A percentile compares a stretch with the other conserved stretches of the same genome.
These are phyloP conservation scores for Fissipunctia ypsillon DNA, from an alignment of 2,888 invertebrate species.

Conservation along the genomic window DNA sequence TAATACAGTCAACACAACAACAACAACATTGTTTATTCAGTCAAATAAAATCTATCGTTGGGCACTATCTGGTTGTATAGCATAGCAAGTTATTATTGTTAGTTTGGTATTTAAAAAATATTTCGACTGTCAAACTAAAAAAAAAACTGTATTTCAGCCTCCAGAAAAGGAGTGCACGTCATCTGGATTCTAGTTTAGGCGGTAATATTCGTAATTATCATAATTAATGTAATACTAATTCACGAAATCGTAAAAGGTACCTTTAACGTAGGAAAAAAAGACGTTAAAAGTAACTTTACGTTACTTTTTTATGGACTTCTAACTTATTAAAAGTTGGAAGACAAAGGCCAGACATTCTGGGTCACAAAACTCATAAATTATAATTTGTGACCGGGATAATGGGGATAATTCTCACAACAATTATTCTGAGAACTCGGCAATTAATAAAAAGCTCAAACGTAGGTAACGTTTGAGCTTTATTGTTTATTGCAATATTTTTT, in stretches of 20 bases:
- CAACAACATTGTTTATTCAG: slow-evolving; percentile 9
- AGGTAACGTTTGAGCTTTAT: too few species aligned
- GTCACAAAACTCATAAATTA: slow-evolving; percentile 54
- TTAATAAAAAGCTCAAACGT: too few species aligned
- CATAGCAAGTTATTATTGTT: not conserved
- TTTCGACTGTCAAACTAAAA: not conserved
- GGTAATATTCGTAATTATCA: not conserved
- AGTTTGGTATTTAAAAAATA: not conserved
- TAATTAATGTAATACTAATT: too few species aligned
- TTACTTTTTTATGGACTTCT: not conserved
- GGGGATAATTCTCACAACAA: slow-evolving; percentile 33
- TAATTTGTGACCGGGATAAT: slow-evolving; percentile 52
- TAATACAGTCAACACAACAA: slow-evolving; percentile 18
- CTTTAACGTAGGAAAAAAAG: not conserved
- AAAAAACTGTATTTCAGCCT: not conserved
- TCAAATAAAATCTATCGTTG: slow-evolving; percentile 9
- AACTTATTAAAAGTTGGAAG: not conserved
- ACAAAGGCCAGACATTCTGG: slow-evolving; percentile 13
- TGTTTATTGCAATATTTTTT: slow-evolving; percentile 29
- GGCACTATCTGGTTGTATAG: not conserved
- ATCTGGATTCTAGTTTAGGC: not conserved
- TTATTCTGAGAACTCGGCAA: slow-evolving; percentile 44
- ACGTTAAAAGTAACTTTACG: not conserved
- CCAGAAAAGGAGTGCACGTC: not conserved
- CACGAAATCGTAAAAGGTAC: not conserved